These are phyloP conservation scores for Chaetodon auriga DNA, from an alignment of 2,113 vertebrate species.

Conservation along the genomic window DNA sequence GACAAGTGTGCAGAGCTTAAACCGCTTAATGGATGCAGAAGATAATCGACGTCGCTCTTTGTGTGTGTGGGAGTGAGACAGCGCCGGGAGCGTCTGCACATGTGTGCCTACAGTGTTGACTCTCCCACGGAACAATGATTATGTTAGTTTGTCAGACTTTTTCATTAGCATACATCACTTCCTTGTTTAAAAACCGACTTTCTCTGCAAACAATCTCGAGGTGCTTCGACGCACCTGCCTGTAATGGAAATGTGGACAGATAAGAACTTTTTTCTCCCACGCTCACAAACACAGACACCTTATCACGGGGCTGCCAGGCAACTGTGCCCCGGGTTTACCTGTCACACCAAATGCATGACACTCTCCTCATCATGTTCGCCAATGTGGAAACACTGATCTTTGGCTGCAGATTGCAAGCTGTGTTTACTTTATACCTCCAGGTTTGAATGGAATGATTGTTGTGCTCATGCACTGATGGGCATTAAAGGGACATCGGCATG, in stretches of 20 bases:
- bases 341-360: conserved; percentile 35
- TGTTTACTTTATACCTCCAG: conserved; percentile 47
- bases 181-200: conserved; percentile 41
- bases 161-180: conserved; percentile 51
- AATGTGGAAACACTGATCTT: conserved; percentile 42
- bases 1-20: conserved; percentile 70
- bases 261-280: conserved; percentile 52
- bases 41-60: conserved; percentile 56
- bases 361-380: conserved; percentile 18
- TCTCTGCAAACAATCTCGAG: conserved; percentile 14
- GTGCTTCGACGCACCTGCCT: conserved; percentile 45
- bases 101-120: conserved; percentile 38
- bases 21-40: conserved; percentile 67
- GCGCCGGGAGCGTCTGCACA: conserved; percentile 8
- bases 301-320: conserved; percentile 55
- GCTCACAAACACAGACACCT: conserved; percentile 29
- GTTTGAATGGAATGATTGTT: conserved; percentile 48
- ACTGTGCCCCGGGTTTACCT: conserved; percentile 42
- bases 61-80: conserved; percentile 33
- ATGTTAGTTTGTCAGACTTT: conserved; percentile 9
- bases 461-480: conserved; percentile 28
- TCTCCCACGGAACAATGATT: neutral
- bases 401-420: conserved; percentile 41
- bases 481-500: conserved; percentile 22
- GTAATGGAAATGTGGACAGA: conserved; percentile 46